These are phyloP conservation scores for Calcarius lapponicus DNA, from an alignment of 2,797 vertebrate species.

Conservation along the genomic window DNA sequence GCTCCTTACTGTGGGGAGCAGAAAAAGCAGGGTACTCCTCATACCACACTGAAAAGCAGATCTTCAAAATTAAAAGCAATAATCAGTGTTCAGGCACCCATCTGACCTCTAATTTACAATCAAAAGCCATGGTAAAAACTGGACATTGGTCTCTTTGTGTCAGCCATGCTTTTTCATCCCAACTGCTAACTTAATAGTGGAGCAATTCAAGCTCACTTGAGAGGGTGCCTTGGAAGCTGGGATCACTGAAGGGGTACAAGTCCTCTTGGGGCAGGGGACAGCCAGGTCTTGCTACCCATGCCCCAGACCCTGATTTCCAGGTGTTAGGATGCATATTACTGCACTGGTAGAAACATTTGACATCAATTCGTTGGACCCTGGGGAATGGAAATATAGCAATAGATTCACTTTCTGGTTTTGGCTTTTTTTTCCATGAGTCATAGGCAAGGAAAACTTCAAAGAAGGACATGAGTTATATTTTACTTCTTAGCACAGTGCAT, in stretches of 20 bases:
- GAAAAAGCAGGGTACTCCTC: neutral
- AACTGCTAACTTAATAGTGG: neutral
- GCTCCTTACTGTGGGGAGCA: neutral
- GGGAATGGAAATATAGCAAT: neutral
- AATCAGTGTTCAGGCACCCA: neutral
- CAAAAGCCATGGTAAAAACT: neutral
- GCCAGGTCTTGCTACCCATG: neutral
- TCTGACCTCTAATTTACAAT: neutral
- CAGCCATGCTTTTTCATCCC: neutral
- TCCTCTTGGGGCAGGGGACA: neutral
- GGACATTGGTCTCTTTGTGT: neutral
- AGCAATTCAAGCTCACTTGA: neutral
- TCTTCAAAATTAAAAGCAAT: neutral
- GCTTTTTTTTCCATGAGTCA: neutral
- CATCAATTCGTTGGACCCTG: neutral
- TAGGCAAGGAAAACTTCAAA: conserved; percentile 17
- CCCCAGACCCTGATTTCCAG: neutral
- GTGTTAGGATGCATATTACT: neutral
- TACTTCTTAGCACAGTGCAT: neutral
- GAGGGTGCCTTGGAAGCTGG: neutral
- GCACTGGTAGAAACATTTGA: neutral
- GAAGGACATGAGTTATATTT: neutral
- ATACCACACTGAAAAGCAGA: neutral
- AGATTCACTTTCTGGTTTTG: neutral
- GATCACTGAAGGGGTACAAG: accelerated